Base-by-base conservation (phyloP, 2,888 invertebrate genomes). In the Nomada goodeniana region DNA sequence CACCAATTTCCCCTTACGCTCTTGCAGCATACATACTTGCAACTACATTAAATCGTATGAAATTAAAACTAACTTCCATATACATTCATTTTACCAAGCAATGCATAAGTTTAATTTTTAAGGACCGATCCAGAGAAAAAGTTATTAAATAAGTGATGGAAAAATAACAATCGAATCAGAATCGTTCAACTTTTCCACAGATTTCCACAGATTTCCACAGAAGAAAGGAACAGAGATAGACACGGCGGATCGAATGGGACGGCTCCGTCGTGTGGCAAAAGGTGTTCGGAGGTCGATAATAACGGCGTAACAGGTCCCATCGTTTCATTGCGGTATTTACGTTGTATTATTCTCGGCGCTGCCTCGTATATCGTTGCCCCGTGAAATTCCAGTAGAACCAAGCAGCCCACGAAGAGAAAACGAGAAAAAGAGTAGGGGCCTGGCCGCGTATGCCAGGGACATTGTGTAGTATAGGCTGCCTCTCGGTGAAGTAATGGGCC, bases 401-500 rank as follows among this genome's bases (percentile, higher is more conserved):
- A 47, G 23, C 13, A 42, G 18, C 15, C 23, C 26, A 29, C n/a
- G 44, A 36, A 11, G 47, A 55, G 18, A 82, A 61, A 76, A 71
- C 75, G 73, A 73, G 61, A 57, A 42, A n/a, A 53, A 64, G 67
- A 63, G 73, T 61, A 47, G 80, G 76, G 71, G 26, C 80, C 79
- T 26, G 36, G n/a, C 2, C 29, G 76, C 26, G 52, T 42, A 81
- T 78, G 55, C 63, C 52, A 53, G 63, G 55, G 77, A 83, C 68
- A 74, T 82, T 60, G 71, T 71, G 76, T 74, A 63, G 77, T 64
- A 67, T 63, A 82, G 78, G 78, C 80, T 71, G 73, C 70, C 84
- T 86, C 86, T 78, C 77, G 57, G 82, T 74, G 85, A 85, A 82
- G 88, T 90, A 90, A 90, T 90, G 90, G 88, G 82, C 90, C 90